Base-by-base conservation (phyloP, 2,888 invertebrate genomes). In the Eupithecia dodoneata region DNA sequence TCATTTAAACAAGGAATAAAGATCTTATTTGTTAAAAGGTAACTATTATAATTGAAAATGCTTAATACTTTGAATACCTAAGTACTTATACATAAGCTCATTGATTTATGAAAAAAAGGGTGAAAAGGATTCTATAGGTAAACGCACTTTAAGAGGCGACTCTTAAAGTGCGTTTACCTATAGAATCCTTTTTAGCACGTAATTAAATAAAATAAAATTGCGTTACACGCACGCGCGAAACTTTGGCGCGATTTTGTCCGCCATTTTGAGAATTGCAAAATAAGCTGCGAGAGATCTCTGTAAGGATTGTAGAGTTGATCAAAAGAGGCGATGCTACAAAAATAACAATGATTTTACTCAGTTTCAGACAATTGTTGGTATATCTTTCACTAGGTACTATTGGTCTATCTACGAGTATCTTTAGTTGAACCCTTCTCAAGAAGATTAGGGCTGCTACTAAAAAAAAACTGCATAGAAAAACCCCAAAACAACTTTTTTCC, bases 191-290 rank as follows among this genome's bases (percentile, higher is more conserved):
- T 42, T 66, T 15, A 12, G 42, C 41, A 42, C 63, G 42, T 72
- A 76, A 63, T 44, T 73, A 72, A 74, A 72, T 63, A 74, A 79
- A 78, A 74, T 59, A 73, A 74, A 69, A 67, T 13, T 44, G 7
- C 47, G 15, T n/a, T 70, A 71, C 59, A 76, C 78, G 85, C 85
- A 80, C 76, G 83, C 83, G 84, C 80, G 55, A 47, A 67, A 89
- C 88, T 85, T 87, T 87, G 87, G 86, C 83, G 86, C 86, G 85
- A 89, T 88, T 87, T 88, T 86, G 85, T 82, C 82, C 80, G 86
- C 87, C 87, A 88, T 90, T 79, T 89, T 91, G 89, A 87, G 86
- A 90, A 87, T 87, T 89, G 80, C 81, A 85, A 83, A 81, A 83
- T 82, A 84, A 85, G 84, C 83, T 80, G 77, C 74, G 72, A 77